Evolutionary conservation across 2,797 vertebrate genomes (phyloP), one percentile per base, ranked within the genome.

Genomic region (Enteromius paludinosus): DNA sequence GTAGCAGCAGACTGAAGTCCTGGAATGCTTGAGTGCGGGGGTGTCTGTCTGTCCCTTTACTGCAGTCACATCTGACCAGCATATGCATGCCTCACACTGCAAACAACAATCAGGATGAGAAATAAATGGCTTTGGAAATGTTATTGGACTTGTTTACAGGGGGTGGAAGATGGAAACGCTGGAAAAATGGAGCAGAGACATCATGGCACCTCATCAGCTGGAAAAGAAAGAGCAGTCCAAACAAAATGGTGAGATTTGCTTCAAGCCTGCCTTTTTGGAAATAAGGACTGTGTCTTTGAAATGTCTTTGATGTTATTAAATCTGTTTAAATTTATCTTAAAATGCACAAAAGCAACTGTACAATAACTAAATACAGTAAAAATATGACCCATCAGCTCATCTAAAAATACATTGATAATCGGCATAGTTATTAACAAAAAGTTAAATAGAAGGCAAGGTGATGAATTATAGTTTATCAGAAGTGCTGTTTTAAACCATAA

Each of bases 141-240:
- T 38, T 77, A 35, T 25, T 18, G 23, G 8, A 8, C 52, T 78
- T 81, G 47, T 89, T 86, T 28, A 83, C 87, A 91, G 91, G 90
- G 89, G 88, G 91, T 79, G 88, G 87, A 93, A 86, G 85, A 95
- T 95, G 94, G 92, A 95, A 78, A 85, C 90, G 33, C 85, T 86
- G 81, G 90, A 92, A 77, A 90, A 92, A 85, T 87, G 93, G 92
- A 90, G 85, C 87, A 89, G 92, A 83, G 88, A 92, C 66, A 87
- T 86, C 77, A 88, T 82, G 52, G 49, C 85, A 79, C 88, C 91
- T 78, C 87, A 82, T n/a, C 89, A 87, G 64, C 85, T 82, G 78
- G 92, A 92, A 82, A 90, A 87, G 84, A 92, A 88, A 76, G 86
- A 86, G 38, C 82, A 88, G 78, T 83, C 65, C 20, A 91, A 86